These are phyloP conservation scores for Slavum lentiscoides DNA, from an alignment of 2,888 invertebrate genomes.

Conservation along the genomic window DNA sequence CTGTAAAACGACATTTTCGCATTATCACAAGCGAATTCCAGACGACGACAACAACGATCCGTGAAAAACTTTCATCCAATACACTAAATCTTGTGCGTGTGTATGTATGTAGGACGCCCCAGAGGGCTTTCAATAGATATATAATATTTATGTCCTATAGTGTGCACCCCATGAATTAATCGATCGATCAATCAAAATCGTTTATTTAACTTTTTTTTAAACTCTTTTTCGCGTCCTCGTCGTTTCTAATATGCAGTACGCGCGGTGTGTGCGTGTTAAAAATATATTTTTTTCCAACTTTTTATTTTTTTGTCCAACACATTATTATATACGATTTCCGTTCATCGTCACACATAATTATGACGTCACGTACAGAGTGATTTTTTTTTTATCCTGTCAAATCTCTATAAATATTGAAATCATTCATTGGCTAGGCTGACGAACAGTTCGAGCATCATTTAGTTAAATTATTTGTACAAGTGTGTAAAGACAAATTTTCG, in stretches of 20 bases:
- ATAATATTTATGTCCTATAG: neutral
- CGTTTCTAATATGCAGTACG: neutral
- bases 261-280: neutral
- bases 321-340: neutral
- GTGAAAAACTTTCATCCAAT: constrained; percentile 19
- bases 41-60: neutral
- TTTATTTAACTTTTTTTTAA: neutral
- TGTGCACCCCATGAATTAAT: constrained; percentile 9
- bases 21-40: too few relatives aligned
- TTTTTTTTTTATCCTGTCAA: too few relatives aligned
- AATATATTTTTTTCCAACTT: neutral
- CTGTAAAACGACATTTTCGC: too few relatives aligned
- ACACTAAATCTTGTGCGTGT: neutral
- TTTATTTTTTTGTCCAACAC: neutral
- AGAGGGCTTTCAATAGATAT: neutral
- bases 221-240: neutral
- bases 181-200: constrained; percentile 41
- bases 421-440: too few relatives aligned
- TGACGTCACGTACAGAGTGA: too few relatives aligned
- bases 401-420: too few relatives aligned
- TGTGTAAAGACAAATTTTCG: too few relatives aligned
- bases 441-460: too few relatives aligned
- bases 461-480: too few relatives aligned
- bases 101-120: neutral
- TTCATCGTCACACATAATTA: neutral